These are phyloP conservation scores for Peromyscus leucopus DNA, from an alignment of 2,113 vertebrate genomes.

Conservation along the genomic window DNA sequence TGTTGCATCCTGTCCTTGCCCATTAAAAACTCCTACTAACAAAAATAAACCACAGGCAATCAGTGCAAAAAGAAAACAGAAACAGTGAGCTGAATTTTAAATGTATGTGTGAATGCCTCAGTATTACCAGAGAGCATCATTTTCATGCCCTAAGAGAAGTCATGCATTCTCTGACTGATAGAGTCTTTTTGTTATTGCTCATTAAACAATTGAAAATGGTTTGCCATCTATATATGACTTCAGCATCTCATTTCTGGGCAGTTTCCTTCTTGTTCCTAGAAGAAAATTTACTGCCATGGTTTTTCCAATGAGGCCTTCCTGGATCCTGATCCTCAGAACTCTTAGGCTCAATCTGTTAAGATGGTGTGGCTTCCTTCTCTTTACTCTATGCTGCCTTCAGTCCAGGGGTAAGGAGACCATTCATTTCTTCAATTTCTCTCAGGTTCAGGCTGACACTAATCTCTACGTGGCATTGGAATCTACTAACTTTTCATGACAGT, in stretches of 20 bases:
- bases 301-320: conserved; percentile 20
- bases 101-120: neutral
- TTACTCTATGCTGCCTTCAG: neutral
- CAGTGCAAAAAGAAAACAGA: conserved; percentile 25
- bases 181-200: neutral
- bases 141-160: conserved; percentile 18
- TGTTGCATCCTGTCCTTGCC: neutral
- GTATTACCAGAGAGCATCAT: neutral
- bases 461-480: neutral
- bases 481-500: neutral
- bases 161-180: conserved; percentile 1
- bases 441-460: neutral
- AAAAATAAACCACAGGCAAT: conserved; percentile 54
- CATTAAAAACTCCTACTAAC: neutral
- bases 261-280: neutral
- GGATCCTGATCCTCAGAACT: neutral
- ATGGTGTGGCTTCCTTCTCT: neutral
- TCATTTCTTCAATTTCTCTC: conserved; percentile 42
- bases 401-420: neutral
- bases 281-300: neutral
- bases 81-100: conserved; percentile 9
- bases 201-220: neutral
- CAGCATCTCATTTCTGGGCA: neutral
- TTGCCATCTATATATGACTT: neutral
- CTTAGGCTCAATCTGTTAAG: neutral